phyloP scores from a whole-genome alignment of 2,113 vertebrate species.

The Periophthalmodon schlosseri region DNA sequence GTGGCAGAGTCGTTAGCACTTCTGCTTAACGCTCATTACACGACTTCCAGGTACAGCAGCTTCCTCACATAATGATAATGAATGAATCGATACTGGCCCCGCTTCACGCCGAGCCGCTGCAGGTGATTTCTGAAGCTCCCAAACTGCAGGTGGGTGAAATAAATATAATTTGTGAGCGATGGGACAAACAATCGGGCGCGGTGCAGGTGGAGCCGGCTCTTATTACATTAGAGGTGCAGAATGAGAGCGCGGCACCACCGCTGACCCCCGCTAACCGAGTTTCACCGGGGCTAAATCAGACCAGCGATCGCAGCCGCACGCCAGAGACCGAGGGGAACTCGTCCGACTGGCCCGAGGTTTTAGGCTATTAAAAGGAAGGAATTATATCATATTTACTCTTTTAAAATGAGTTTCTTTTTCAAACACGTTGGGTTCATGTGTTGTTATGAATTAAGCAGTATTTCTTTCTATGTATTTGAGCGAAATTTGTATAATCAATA shows the following conservation, averaged over 20 bases:
- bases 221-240: constrained; percentile 50
- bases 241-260: constrained; percentile 37
- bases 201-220: constrained; percentile 47
- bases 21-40: neutral
- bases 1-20: neutral
- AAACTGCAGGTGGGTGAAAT: constrained; percentile 20
- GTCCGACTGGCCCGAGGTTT: neutral
- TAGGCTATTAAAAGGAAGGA: neutral
- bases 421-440: too few relatives aligned
- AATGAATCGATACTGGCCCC: neutral
- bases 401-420: too few relatives aligned
- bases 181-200: constrained; percentile 27
- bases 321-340: neutral
- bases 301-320: constrained; percentile 36
- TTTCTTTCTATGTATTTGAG: too few relatives aligned
- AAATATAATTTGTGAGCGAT: constrained; percentile 18
- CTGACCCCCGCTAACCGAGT: constrained; percentile 65
- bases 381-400: too few relatives aligned
- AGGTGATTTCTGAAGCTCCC: constrained; percentile 20
- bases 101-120: neutral
- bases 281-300: constrained; percentile 55
- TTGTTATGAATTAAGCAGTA: too few relatives aligned
- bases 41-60: neutral
- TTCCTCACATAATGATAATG: neutral
- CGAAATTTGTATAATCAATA: too few relatives aligned